These are phyloP conservation scores for Pipistrellus nathusii DNA, from an alignment of 2,797 vertebrate genomes.

Conservation along the genomic window DNA sequence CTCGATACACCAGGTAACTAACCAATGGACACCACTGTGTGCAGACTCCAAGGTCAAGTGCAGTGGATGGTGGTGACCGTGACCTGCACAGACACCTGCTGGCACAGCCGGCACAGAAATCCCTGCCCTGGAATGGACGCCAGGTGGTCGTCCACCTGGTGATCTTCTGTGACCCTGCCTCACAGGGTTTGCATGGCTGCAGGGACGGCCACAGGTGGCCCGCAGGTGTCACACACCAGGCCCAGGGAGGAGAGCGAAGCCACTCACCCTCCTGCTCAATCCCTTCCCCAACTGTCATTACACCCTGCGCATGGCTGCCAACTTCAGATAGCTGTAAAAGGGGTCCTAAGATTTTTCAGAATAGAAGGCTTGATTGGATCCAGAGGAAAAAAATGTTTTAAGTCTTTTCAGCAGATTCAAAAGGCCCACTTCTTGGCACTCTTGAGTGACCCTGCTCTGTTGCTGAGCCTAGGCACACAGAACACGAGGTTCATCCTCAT, in stretches of 20 bases:
- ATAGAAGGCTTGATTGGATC: not conserved
- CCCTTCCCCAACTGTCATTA: not conserved
- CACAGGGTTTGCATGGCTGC: fast-evolving
- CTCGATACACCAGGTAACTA: not conserved
- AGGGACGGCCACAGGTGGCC: not conserved
- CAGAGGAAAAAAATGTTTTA: not conserved
- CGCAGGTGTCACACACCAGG: too few relatives aligned
- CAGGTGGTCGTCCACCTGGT: too few relatives aligned
- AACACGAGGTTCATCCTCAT: fast-evolving
- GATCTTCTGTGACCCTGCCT: not conserved
- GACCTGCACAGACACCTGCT: too few relatives aligned
- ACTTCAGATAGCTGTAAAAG: not conserved
- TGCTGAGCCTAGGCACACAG: fast-evolving
- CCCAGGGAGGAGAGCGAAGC: not conserved
- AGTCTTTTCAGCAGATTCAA: not conserved
- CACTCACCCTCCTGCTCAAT: not conserved
- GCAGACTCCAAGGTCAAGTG: not conserved
- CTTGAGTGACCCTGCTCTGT: not conserved
- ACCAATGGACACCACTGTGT: fast-evolving
- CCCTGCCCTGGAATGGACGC: too few relatives aligned
- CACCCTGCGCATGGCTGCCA: fast-evolving
- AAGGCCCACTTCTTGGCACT: too few relatives aligned
- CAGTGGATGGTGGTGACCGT: not conserved
- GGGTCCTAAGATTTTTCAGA: not conserved
- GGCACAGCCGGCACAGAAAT: too few relatives aligned